Evolutionary conservation across 2,113 vertebrate species (phyloP), one percentile per base, ranked within the genome.

Genomic region (Castor canadensis): DNA sequence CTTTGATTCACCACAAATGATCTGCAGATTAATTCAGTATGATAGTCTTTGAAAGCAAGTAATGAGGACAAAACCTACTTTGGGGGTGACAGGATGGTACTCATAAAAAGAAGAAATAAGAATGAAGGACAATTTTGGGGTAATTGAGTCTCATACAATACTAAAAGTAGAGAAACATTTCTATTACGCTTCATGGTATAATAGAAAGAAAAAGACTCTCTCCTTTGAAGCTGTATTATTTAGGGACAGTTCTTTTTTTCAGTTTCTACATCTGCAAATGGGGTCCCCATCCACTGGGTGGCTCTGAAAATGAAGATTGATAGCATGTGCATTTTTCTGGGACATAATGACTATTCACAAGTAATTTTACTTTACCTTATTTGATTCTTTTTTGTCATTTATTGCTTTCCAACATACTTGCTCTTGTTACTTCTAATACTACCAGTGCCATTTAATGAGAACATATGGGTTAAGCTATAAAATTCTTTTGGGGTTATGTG

Each of bases 1-100:
- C 96, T 96, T 98, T 98, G 96, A 94, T 97, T 98, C 96, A 95
- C 96, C 95, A 98, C 98, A 98, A 98, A 98, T 98, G 97, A 98
- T 98, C 97, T 98, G 93, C 89, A 97, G 90, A 94, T 93, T 95
- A 79, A 94, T 80, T 56, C 58, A 79, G 54, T 87, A 95, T 94
- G 95, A 97, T 87, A 93, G 38, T 38, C 69, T 71, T 66, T 73
- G 81, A 94, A 97, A 97, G 43, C 77, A 95, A 67, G 79, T 47
- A 64, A 47, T 81, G 62, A 82, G 69, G 66, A 67, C 94, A 79
- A 76, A 88, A 5, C 20, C 60, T 3, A 3, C 45, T 97, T 75
- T 71, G 32, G 1, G 12, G 60, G 43, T 73, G 96, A 52, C 30
- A 64, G 54, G 76, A 95, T 91, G 77, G 94, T 64, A 87, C 9